Base-by-base conservation (phyloP, 2,888 invertebrate genomes). In the Conus canariensis region DNA sequence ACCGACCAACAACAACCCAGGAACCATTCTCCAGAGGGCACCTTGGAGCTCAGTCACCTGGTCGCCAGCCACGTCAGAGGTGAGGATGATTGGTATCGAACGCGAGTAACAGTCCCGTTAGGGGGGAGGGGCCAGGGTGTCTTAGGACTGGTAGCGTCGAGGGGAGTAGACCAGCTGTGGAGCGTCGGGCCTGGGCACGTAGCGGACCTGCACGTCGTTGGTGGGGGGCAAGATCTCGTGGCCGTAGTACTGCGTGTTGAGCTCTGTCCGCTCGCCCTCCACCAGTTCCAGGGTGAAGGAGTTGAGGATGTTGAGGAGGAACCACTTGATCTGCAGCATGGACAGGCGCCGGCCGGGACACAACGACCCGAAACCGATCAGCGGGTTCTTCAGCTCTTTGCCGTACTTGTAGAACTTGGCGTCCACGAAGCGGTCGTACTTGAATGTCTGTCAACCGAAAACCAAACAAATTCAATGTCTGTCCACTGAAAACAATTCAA, bases 181-280 rank as follows among this genome's bases (percentile, higher is more conserved):
- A 19, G 91, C 88, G 67, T 93, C 92, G 25, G 93, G 91, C 90
- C 67, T 93, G 92, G 93, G 91, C 90, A 92, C 92, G 92, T 94
- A 95, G 82, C 92, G 80, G 25, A 95, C 92, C 88, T 94, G 93
- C 12, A 96, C 95, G 90, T 96, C 96, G 89, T 94, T 94, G 85
- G 94, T 94, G 77, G 96, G 96, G 16, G 96, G 96, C 58, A 96
- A 93, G 90, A 96, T 95, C 93, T 96, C 96, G 93, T 96, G 96
- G 64, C 96, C 96, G 92, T 96, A 95, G 92, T 95, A 96, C 80
- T 94, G 92, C 74, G 93, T 93, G 92, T 96, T 96, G 60, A 94
- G 94, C 58, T 93, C 92, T 59, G 95, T 95, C 58, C 91, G 92
- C 91, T 95, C 94, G 25, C 95, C 96, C 19, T 94, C 94, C 45